Conservation (phyloP, 2,888 invertebrate genomes). For the Sphinx pinastri region DNA sequence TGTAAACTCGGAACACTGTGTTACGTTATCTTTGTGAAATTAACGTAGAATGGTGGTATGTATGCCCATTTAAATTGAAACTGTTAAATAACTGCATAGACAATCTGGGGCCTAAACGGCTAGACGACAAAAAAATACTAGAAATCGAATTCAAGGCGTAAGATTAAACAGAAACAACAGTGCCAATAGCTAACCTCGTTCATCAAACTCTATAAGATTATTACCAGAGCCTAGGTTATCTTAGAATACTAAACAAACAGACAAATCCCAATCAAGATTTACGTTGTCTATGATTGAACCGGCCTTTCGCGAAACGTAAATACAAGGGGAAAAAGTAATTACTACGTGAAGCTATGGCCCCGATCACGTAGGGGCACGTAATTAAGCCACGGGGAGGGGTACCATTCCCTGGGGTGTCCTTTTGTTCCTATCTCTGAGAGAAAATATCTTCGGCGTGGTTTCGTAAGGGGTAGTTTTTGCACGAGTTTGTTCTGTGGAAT, state of each 20-base stretch:
- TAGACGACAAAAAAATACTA: not conserved
- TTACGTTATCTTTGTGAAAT: too few species aligned
- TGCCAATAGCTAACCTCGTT: too few species aligned
- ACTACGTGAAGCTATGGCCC: constrained; percentile 51
- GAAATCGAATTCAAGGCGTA: too few species aligned
- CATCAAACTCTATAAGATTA: too few species aligned
- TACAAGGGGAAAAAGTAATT: constrained; percentile 61
- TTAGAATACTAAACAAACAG: not conserved
- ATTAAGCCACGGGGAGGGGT: constrained; percentile 55
- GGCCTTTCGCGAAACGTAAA: constrained; percentile 4
- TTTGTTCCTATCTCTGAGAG: constrained; percentile 15
- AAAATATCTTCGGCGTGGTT: constrained; percentile 10
- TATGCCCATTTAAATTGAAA: too few species aligned
- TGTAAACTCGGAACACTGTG: too few species aligned
- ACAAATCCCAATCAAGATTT: constrained; percentile 18
- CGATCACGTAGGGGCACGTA: constrained; percentile 54
- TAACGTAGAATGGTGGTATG: too few species aligned
- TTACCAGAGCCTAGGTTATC: not conserved
- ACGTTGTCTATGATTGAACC: constrained; percentile 25
- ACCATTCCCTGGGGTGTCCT: constrained; percentile 16
- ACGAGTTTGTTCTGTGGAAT: not conserved
- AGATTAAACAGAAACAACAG: too few species aligned
- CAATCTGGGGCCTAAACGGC: not conserved
- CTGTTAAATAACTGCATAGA: too few species aligned
- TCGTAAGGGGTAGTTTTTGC: not conserved